Conservation (phyloP, 1,140 invertebrate genomes). For the Cepaea nemoralis region DNA sequence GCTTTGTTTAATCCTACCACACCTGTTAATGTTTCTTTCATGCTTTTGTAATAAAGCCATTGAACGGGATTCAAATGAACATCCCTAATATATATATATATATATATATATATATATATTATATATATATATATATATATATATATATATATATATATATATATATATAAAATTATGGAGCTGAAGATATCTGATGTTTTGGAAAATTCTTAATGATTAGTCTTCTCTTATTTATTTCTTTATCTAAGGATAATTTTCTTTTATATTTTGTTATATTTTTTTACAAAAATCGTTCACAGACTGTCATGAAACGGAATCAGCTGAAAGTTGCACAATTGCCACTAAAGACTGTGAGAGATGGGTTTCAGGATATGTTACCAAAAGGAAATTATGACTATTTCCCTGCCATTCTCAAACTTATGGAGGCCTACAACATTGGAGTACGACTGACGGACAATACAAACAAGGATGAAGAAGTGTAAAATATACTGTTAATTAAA, state of each 20-base stretch:
- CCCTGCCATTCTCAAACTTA: neutral
- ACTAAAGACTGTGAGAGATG: neutral
- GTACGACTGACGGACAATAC: slow-evolving; percentile 2
- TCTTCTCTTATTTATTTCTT: neutral
- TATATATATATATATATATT: too few species aligned
- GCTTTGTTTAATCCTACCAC: too few species aligned
- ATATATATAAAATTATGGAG: too few species aligned
- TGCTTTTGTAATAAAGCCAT: too few species aligned
- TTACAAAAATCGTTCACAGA: neutral
- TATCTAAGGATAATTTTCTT: neutral
- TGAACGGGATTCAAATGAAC: too few species aligned
- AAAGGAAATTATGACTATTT: neutral
- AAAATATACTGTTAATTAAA: too few species aligned
- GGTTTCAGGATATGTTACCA: neutral
- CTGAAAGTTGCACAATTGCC: neutral
- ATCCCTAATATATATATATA: too few species aligned
- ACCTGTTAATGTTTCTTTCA: too few species aligned
- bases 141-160: too few species aligned
- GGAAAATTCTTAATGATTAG: too few species aligned
- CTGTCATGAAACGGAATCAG: neutral
- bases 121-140: too few species aligned
- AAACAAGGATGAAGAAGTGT: slow-evolving; percentile 23
- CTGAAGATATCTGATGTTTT: too few species aligned
- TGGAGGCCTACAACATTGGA: slow-evolving; percentile 36
- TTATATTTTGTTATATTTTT: neutral